Base-by-base conservation (phyloP, 2,113 vertebrate species). In the Megaceryle torquata region DNA sequence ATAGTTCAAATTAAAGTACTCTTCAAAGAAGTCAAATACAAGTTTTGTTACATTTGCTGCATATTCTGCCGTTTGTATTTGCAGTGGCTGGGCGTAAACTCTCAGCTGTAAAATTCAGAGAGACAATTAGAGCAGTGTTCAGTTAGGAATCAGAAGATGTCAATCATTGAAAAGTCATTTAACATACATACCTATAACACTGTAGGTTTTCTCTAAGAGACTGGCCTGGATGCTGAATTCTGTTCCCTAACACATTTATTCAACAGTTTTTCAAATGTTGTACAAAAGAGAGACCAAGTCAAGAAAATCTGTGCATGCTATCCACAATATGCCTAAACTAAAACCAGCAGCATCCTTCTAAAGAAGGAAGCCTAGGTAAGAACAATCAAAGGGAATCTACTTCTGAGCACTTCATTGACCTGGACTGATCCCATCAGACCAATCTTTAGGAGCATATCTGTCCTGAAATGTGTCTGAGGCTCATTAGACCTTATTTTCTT, bases 11-110 rank as follows among this genome's bases (percentile, higher is more conserved):
- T 94, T 96, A 90, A 99, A 99, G 94, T 99, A 99, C 1, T 97
- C 7, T 97, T 99, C 99, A 97, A 99, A 99, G 97, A 98, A 99
- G 95, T 99, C 97, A 29, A 99, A 99, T 68, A 98, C 93, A n/a
- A 5, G 12, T 96, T 99, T 98, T 39, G 99, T 99, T 46, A 98
- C 95, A 46, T 98, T 4, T 33, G 98, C 99, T 74, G 99, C 99
- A 21, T 99, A 99, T 19, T 88, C 60, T n/a, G 99, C 98, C 0
- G 99, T 99, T 31, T 90, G 17, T n/a, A 97, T 70, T 96, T 99
- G 99, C 65, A 82, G 89, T 12, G 98, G 98, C 96, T 99, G 99
- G 51, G 98, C 98, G 3, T 99, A 99, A 96, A 99, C 98, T 71
- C 97, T 98, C 81, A 99, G 97, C 99, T 99, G 96, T 61, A 85